phyloP scores from a whole-genome alignment of 2,113 vertebrate genomes.

The Chaenocephalus aceratus region DNA sequence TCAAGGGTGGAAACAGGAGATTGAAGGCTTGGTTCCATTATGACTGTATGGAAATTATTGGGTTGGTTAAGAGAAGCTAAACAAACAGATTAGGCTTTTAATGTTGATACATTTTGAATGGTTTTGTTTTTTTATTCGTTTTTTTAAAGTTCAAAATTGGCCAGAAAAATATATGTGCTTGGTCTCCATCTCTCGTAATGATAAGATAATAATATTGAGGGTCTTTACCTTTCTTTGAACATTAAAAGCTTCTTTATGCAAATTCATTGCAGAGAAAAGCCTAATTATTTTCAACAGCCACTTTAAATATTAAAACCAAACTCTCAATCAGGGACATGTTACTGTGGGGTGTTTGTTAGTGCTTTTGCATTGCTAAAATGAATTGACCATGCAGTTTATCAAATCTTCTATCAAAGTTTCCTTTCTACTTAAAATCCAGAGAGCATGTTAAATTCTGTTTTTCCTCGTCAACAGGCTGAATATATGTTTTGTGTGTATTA shows the following conservation, averaged over 20 bases:
- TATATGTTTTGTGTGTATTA: conserved; percentile 22
- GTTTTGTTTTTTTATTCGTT: no score
- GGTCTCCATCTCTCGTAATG: background rate
- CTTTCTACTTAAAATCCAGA: background rate
- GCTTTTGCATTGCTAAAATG: conserved; percentile 10
- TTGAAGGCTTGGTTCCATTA: background rate
- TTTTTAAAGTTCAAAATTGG: background rate
- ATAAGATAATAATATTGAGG: background rate
- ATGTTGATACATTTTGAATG: no score
- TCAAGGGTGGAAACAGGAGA: conserved; percentile 15
- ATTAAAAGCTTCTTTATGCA: background rate
- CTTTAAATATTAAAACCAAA: background rate
- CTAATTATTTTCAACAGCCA: no score
- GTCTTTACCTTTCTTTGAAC: background rate
- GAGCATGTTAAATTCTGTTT: conserved; percentile 27
- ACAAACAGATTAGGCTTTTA: no score
- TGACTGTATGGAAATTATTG: background rate
- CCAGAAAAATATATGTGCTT: background rate
- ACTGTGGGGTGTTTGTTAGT: background rate
- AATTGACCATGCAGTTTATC: no score
- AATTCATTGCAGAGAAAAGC: background rate
- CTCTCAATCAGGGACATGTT: conserved; percentile 8
- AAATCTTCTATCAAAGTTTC: background rate
- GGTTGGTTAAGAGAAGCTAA: no score
- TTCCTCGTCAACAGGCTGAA: background rate